A percentile compares a stretch with the other conserved stretches of the same genome.
Conservation (phyloP, 92 coral and sea anemone species). For the Scolanthus callimorphus region DNA sequence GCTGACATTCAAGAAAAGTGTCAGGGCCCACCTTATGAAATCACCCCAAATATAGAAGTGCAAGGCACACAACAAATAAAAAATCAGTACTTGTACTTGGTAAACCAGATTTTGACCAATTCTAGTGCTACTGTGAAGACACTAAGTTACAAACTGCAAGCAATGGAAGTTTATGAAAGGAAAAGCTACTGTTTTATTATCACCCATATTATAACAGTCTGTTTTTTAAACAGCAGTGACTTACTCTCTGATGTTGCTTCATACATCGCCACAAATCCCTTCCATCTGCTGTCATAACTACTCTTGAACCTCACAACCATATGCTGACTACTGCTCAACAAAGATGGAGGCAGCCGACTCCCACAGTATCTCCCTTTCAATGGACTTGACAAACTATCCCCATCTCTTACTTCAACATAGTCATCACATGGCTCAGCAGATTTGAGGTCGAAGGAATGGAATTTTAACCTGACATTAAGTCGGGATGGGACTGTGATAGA, state of each 20-base stretch:
- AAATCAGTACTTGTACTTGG: too few relatives aligned
- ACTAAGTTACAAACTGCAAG: too few relatives aligned
- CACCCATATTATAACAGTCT: too few relatives aligned
- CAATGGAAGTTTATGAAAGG: too few relatives aligned
- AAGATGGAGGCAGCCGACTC: neutral
- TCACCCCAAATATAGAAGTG: too few relatives aligned
- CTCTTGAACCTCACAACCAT: conserved; percentile 29
- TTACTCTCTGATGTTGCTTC: conserved; percentile 24
- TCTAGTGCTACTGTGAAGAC: too few relatives aligned
- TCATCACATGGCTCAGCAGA: conserved; percentile 17
- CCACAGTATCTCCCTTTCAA: conserved; percentile 21
- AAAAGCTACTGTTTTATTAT: too few relatives aligned
- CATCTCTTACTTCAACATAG: conserved; percentile 18
- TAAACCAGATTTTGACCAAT: too few relatives aligned
- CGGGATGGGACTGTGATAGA: conserved; percentile 24
- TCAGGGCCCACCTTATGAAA: too few relatives aligned
- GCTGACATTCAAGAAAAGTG: too few relatives aligned
- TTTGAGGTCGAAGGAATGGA: conserved; percentile 18
- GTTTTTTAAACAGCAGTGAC: too few relatives aligned
- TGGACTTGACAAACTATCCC: conserved; percentile 1
- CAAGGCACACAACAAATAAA: too few relatives aligned
- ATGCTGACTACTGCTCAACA: neutral
- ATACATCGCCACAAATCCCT: conserved; percentile 34
- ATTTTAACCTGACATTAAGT: conserved; percentile 6
- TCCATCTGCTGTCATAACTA: conserved; percentile 16